Conservation (phyloP, 2,888 invertebrate genomes). For the Copidosoma aretas region DNA sequence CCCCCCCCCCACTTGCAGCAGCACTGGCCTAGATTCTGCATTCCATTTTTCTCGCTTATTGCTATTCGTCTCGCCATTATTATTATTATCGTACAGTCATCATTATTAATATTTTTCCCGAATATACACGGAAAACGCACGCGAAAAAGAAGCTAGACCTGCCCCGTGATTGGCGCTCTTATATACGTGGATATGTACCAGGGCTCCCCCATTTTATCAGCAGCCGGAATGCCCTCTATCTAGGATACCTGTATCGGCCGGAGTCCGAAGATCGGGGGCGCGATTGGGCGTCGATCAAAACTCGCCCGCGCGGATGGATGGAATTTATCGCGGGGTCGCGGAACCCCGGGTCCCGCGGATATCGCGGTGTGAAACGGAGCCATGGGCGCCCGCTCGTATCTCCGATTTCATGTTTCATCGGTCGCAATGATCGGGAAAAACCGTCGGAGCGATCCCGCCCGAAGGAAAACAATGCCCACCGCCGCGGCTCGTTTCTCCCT, state of each 20-base stretch:
- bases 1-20: conserved; percentile 1
- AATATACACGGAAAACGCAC: conserved; percentile 9
- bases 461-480: neutral
- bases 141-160: conserved; percentile 19
- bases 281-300: conserved; percentile 28
- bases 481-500: neutral
- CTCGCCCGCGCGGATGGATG: conserved; percentile 13
- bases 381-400: neutral
- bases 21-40: conserved; percentile 23
- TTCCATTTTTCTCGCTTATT: conserved; percentile 10
- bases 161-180: conserved; percentile 31
- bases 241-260: no score
- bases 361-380: neutral
- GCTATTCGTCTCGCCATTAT: no score
- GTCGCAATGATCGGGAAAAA: neutral
- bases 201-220: conserved; percentile 32
- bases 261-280: conserved; percentile 27
- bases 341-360: neutral
- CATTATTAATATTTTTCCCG: conserved; percentile 12
- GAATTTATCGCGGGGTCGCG: conserved; percentile 18
- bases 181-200: no score
- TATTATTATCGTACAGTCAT: neutral
- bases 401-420: neutral
- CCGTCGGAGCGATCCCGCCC: neutral
- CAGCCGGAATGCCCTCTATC: conserved; percentile 5